Conservation (phyloP, 2,888 invertebrate species). For the Eudemis profundana region DNA sequence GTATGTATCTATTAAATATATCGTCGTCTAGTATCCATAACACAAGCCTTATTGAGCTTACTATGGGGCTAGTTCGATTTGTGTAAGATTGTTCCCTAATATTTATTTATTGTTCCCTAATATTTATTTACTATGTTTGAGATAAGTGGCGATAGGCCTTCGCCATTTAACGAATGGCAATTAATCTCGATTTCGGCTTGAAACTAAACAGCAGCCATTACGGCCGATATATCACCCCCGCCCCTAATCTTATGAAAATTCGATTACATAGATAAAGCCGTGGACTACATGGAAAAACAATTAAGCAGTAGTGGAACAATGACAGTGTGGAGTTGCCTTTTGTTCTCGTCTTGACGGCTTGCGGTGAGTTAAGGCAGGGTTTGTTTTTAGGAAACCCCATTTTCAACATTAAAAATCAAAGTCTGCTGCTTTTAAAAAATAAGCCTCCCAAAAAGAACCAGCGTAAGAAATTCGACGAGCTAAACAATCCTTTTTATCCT, state of each 20-base stretch:
- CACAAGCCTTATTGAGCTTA: too few species aligned
- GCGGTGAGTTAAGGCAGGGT: constrained; percentile 30
- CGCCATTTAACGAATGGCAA: constrained; percentile 6
- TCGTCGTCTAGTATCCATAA: too few species aligned
- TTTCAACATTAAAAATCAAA: too few species aligned
- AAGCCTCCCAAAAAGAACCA: too few species aligned
- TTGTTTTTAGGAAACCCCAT: background rate
- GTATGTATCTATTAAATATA: too few species aligned
- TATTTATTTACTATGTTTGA: too few species aligned
- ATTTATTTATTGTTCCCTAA: too few species aligned
- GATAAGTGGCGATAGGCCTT: constrained; percentile 1
- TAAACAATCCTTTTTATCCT: too few species aligned
- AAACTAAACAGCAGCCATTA: constrained; percentile 31
- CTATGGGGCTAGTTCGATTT: too few species aligned
- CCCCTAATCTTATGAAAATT: constrained; percentile 42
- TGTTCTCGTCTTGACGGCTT: constrained; percentile 35
- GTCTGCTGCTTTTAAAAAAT: too few species aligned
- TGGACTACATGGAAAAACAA: constrained; percentile 42
- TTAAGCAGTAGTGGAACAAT: constrained; percentile 38
- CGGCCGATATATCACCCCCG: constrained; percentile 24
- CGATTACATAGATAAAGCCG: constrained; percentile 41
- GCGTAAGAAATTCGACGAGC: too few species aligned
- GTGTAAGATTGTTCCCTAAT: too few species aligned
- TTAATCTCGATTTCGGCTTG: constrained; percentile 15
- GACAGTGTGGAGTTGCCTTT: constrained; percentile 40